Evolutionary conservation across 2,888 invertebrate species (phyloP).

Genomic region (Sabellastarte sp.): DNA sequence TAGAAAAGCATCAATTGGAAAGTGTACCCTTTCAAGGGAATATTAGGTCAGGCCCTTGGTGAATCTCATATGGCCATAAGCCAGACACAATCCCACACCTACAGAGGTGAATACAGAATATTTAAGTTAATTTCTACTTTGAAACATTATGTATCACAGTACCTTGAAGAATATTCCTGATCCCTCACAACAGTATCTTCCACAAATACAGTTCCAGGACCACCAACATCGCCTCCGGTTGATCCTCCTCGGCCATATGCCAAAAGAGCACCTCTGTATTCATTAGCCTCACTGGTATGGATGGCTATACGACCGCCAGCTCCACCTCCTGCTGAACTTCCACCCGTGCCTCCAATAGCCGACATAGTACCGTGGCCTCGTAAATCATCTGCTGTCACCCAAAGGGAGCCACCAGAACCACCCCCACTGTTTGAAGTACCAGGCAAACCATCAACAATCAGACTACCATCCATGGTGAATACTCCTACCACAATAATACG

Average conservation of each 20-base stretch:
- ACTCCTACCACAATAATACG: constrained; percentile 34
- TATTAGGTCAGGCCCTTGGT: too few relatives aligned
- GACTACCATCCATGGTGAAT: constrained; percentile 36
- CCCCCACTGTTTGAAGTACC: constrained; percentile 27
- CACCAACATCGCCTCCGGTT: constrained; percentile 31
- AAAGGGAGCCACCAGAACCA: constrained; percentile 41
- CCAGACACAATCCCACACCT: too few relatives aligned
- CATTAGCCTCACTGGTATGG: constrained; percentile 32
- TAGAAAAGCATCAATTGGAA: too few relatives aligned
- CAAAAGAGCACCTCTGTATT: constrained; percentile 21
- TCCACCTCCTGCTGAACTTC: constrained; percentile 24
- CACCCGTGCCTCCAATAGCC: constrained; percentile 35
- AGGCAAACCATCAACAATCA: constrained; percentile 35
- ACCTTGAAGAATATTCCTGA: constrained; percentile 23
- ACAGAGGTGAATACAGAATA: too few relatives aligned
- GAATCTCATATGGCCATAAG: too few relatives aligned
- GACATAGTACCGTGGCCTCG: constrained; percentile 39
- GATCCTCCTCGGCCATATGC: constrained; percentile 33
- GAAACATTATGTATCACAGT: too few relatives aligned
- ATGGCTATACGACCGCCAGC: constrained; percentile 37
- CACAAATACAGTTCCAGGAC: constrained; percentile 42
- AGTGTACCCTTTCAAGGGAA: too few relatives aligned
- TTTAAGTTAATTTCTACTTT: too few relatives aligned
- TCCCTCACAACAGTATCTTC: constrained; percentile 30
- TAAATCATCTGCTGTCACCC: constrained; percentile 37